phyloP scores from a whole-genome alignment of 1,140 invertebrate species.

The Ooceraea biroi region DNA sequence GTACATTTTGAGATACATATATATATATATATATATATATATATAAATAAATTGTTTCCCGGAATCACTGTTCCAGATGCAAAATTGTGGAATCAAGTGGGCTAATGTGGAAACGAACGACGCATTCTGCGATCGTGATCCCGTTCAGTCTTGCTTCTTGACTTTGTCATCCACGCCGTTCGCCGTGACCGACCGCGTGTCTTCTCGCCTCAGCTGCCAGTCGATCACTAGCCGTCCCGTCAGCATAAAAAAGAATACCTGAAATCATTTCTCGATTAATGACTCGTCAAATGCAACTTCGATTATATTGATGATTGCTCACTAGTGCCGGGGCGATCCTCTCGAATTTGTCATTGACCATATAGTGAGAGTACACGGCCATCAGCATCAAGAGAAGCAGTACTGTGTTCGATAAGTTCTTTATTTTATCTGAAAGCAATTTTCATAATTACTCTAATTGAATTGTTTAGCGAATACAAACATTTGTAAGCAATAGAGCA shows the following conservation, averaged over 20 bases:
- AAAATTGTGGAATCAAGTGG: conserved; percentile 28
- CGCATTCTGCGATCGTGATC: conserved; percentile 30
- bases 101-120: conserved; percentile 25
- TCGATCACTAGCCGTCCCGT: conserved; percentile 95
- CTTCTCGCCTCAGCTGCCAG: conserved; percentile 87
- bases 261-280: conserved; percentile 35
- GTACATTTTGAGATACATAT: conserved; percentile 32
- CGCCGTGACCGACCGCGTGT: conserved; percentile 78
- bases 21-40: too few relatives aligned
- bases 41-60: conserved; percentile 6
- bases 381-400: conserved; percentile 94
- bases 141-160: conserved; percentile 85
- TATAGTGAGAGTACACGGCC: conserved; percentile 96
- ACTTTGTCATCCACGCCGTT: conserved; percentile 85
- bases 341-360: conserved; percentile 97
- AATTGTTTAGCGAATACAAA: not conserved
- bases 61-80: conserved; percentile 25
- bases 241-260: conserved; percentile 98
- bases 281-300: not conserved
- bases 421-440: conserved; percentile 92
- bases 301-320: conserved; percentile 61
- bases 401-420: conserved; percentile 94
- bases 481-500: not conserved
- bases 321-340: conserved; percentile 95
- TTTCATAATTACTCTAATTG: conserved; percentile 18